Percentiles rank a stretch among this genome's conserved stretches.
phyloP scores from a whole-genome alignment of 2,113 vertebrate genomes.

The Deroptyus accipitrinus region DNA sequence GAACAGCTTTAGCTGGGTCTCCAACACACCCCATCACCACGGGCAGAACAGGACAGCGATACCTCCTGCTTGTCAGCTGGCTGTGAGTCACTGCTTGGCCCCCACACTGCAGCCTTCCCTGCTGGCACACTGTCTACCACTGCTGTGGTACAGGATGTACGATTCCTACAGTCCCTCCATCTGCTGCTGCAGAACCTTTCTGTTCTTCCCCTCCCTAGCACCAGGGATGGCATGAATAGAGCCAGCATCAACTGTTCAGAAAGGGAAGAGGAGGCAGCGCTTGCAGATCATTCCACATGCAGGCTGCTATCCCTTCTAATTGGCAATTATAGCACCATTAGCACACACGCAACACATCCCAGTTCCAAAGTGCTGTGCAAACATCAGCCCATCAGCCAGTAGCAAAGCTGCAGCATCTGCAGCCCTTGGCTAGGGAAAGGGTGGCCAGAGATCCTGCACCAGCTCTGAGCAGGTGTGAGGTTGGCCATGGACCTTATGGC shows the following conservation, averaged over 20 bases:
- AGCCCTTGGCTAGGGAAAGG: not conserved
- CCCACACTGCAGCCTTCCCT: not conserved
- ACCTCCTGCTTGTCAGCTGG: not conserved
- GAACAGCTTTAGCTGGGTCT: not conserved
- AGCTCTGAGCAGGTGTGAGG: not conserved
- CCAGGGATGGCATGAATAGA: not conserved
- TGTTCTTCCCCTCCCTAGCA: not conserved
- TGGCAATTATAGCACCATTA: not conserved
- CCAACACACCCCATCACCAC: rapidly evolving
- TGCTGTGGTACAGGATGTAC: not conserved
- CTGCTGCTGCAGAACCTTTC: not conserved
- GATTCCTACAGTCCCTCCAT: not conserved
- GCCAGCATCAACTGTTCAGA: not conserved
- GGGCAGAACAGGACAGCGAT: not conserved
- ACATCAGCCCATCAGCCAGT: not conserved
- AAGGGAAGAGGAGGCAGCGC: not conserved
- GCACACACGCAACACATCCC: not conserved
- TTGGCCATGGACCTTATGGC: not conserved
- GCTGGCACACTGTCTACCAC: not conserved
- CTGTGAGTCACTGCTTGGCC: not conserved
- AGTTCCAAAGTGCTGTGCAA: not conserved
- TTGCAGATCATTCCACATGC: not conserved
- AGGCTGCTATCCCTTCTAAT: not conserved
- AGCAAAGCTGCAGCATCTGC: not conserved
- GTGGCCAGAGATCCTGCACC: not conserved